These are phyloP conservation scores for Cryptocephalus primarius DNA, from an alignment of 2,888 invertebrate species.

Conservation along the genomic window DNA sequence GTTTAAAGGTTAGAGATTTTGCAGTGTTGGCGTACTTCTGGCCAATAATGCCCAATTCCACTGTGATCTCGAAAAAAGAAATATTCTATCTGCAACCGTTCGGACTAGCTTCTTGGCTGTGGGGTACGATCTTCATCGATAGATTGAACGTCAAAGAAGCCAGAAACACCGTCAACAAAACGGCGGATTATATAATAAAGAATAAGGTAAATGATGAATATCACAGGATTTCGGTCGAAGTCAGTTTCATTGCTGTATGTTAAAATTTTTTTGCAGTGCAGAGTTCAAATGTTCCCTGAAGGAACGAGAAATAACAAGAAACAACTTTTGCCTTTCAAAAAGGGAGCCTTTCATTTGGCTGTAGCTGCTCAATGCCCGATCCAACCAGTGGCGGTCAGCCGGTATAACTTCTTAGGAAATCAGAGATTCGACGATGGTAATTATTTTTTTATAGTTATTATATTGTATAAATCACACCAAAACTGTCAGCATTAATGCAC, in stretches of 20 bases:
- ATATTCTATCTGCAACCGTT: constrained; percentile 75
- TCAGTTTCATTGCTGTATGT: too few species aligned
- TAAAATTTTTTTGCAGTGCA: constrained; percentile 48
- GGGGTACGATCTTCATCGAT: constrained; percentile 84
- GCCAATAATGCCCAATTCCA: constrained; percentile 70
- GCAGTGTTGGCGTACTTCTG: constrained; percentile 65
- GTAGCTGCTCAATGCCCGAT: constrained; percentile 73
- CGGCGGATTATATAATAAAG: constrained; percentile 53
- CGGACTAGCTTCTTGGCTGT: constrained; percentile 75
- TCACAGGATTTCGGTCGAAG: not conserved
- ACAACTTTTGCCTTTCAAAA: constrained; percentile 80
- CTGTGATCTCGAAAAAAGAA: constrained; percentile 75
- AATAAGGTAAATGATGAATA: constrained; percentile 41
- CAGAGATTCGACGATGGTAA: constrained; percentile 53
- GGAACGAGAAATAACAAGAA: constrained; percentile 76
- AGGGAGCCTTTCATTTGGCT: constrained; percentile 92
- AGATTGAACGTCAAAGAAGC: constrained; percentile 62
- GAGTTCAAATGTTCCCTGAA: constrained; percentile 84
- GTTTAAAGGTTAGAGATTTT: constrained; percentile 1
- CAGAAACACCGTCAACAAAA: constrained; percentile 59
- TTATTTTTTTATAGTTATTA: not conserved
- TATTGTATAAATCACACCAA: too few species aligned
- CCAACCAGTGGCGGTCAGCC: constrained; percentile 79
- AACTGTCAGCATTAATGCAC: too few species aligned
- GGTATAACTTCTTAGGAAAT: constrained; percentile 59